Evolutionary conservation across 2,113 vertebrate genomes (phyloP).

Genomic region (Forbesichthys papilliferus): DNA sequence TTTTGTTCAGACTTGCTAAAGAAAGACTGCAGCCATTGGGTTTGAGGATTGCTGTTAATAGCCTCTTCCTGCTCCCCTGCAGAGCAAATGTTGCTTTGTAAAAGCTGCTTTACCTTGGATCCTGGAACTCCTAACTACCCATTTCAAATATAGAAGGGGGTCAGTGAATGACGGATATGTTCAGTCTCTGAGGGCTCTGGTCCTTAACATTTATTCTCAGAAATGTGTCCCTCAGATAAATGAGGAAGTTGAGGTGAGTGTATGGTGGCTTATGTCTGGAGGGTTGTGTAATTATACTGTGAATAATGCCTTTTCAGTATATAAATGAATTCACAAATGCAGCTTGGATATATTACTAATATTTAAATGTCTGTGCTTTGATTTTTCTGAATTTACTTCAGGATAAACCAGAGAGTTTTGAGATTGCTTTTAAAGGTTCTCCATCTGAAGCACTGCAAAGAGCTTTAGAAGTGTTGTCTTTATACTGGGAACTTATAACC

Average conservation of each 20-base stretch:
- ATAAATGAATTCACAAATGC: no score
- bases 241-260: conserved; percentile 75
- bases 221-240: conserved; percentile 77
- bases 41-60: neutral
- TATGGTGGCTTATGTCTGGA: neutral
- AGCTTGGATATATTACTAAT: no score
- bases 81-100: conserved; percentile 79
- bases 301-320: neutral
- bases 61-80: conserved; percentile 18
- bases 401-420: conserved; percentile 76
- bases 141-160: conserved; percentile 71
- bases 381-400: conserved; percentile 32
- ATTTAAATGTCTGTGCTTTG: no score
- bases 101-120: conserved; percentile 78
- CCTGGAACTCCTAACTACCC: conserved; percentile 72
- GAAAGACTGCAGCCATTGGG: neutral
- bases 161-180: conserved; percentile 73
- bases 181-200: conserved; percentile 67
- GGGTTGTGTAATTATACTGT: neutral
- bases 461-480: conserved; percentile 66
- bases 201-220: conserved; percentile 79
- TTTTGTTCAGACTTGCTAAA: conserved; percentile 1
- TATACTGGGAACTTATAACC: conserved; percentile 75
- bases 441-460: conserved; percentile 69
- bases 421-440: conserved; percentile 62